Evolutionary conservation across 2,797 vertebrate species (phyloP).

Genomic region (Anniella stebbinsi): DNA sequence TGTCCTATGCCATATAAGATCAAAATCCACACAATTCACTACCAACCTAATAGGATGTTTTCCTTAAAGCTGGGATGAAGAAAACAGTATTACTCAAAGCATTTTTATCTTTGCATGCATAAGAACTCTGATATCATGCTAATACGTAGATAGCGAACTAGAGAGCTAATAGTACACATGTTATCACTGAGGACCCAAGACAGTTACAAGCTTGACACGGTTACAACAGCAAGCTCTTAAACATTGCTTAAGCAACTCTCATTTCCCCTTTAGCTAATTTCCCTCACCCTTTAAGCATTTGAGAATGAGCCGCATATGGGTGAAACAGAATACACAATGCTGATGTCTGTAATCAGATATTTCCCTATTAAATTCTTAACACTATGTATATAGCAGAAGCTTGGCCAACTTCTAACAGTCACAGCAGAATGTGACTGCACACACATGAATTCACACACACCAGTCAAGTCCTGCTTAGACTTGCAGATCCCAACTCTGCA

Average conservation of each 20-base stretch:
- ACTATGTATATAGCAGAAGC: neutral
- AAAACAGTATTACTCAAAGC: neutral
- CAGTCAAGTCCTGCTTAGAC: neutral
- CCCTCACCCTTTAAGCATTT: conserved; percentile 52
- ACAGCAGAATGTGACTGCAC: neutral
- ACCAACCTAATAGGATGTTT: conserved; percentile 26
- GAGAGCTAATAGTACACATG: conserved; percentile 41
- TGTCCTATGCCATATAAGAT: conserved; percentile 11
- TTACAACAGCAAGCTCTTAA: conserved; percentile 49
- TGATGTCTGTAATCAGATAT: neutral
- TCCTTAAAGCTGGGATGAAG: conserved; percentile 32
- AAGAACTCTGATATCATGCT: conserved; percentile 45
- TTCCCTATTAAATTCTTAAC: neutral
- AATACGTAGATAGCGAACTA: conserved; percentile 65
- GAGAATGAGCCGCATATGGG: conserved; percentile 13
- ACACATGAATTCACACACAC: neutral
- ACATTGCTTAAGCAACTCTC: neutral
- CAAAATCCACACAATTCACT: conserved; percentile 44
- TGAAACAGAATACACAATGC: conserved; percentile 6
- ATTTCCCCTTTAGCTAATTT: neutral
- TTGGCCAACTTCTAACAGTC: neutral
- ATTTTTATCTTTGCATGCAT: conserved; percentile 49
- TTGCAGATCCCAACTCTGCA: conserved; percentile 5
- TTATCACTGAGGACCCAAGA: conserved; percentile 65
- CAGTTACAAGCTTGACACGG: conserved; percentile 47